A percentile compares a stretch with the other conserved stretches of the same genome.
Evolutionary conservation across 37 sponge, comb jelly and placozoan genomes (phyloP).

Genomic region (Halichondria panicea): DNA sequence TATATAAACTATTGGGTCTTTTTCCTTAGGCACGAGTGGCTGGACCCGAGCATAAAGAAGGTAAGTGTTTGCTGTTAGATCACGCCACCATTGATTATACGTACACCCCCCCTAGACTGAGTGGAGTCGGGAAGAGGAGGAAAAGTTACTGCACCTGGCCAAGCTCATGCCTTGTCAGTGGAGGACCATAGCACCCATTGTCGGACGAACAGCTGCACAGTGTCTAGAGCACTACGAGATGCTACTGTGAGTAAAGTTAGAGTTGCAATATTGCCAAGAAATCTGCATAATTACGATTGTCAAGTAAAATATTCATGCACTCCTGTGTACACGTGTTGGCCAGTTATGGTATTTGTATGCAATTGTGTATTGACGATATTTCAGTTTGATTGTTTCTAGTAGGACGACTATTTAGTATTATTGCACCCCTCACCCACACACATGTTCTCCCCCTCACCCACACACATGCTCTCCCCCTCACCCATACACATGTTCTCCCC

Average conservation of each 20-base stretch:
- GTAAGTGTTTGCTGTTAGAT: slow-evolving; percentile 26
- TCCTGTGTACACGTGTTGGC: too few species aligned
- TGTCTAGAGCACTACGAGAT: slow-evolving; percentile 98
- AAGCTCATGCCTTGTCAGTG: slow-evolving; percentile 99
- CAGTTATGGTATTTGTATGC: too few species aligned
- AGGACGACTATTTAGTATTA: too few species aligned
- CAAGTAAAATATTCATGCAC: not conserved
- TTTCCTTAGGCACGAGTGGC: slow-evolving; percentile 90
- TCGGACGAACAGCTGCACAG: slow-evolving; percentile 98
- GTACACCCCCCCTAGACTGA: slow-evolving; percentile 72
- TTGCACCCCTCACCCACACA: too few species aligned
- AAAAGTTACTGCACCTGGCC: slow-evolving; percentile 95
- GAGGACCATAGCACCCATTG: slow-evolving; percentile 97
- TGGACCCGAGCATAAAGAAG: slow-evolving; percentile 99
- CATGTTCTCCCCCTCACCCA: too few species aligned
- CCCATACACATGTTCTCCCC: too few species aligned
- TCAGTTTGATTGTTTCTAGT: too few species aligned
- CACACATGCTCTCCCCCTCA: too few species aligned
- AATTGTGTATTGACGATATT: too few species aligned
- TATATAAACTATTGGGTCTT: too few species aligned
- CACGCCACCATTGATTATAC: slow-evolving; percentile 3
- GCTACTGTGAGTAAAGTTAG: slow-evolving; percentile 76
- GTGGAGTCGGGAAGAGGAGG: slow-evolving; percentile 99
- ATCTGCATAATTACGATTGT: not conserved
- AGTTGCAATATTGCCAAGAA: not conserved